phyloP scores from a whole-genome alignment of 2,113 vertebrate genomes.

The Microtus richardsoni region DNA sequence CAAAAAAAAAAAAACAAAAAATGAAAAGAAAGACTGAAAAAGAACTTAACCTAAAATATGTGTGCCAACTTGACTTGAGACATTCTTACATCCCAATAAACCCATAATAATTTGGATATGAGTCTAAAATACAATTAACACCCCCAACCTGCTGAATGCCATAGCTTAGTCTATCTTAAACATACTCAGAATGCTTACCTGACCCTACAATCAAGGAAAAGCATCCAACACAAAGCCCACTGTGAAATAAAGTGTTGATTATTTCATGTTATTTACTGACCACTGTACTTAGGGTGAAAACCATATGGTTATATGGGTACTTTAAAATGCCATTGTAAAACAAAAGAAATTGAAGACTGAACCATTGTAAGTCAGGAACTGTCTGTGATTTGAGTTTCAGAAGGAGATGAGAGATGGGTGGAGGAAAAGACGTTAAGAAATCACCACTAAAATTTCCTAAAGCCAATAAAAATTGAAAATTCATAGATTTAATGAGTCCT shows the following conservation, averaged over 20 bases:
- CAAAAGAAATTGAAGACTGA: neutral
- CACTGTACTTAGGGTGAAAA: neutral
- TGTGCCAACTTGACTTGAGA: neutral
- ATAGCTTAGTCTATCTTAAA: neutral
- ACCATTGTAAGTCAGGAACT: neutral
- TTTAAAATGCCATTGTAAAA: neutral
- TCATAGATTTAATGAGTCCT: neutral
- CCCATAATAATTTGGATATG: neutral
- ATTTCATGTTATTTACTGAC: neutral
- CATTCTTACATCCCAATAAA: neutral
- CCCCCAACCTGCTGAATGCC: neutral
- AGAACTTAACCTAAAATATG: neutral
- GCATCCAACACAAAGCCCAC: neutral
- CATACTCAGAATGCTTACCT: neutral
- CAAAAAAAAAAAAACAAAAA: neutral
- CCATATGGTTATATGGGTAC: neutral
- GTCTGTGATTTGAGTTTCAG: neutral
- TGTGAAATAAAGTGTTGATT: neutral
- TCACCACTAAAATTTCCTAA: neutral
- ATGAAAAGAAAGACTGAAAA: neutral
- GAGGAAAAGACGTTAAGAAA: slow-evolving; percentile 40
- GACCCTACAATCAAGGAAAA: neutral
- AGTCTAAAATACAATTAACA: neutral
- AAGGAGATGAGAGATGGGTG: neutral
- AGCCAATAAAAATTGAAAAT: slow-evolving; percentile 29